Evolutionary conservation across 2,888 invertebrate species (phyloP).

Genomic region (Endotricha flammealis): DNA sequence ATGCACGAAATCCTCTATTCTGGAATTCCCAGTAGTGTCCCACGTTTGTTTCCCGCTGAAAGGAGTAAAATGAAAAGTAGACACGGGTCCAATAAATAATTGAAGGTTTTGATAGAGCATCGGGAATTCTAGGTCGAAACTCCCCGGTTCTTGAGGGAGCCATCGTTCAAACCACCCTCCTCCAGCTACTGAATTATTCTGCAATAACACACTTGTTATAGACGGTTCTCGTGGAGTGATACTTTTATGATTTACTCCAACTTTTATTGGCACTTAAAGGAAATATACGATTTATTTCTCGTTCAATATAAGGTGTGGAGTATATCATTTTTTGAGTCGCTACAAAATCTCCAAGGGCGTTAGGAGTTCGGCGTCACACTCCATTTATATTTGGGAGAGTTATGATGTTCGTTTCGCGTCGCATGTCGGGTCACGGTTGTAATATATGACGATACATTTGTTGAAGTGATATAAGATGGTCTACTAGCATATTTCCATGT

Average conservation of each 20-base stretch:
- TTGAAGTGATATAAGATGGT: constrained; percentile 6
- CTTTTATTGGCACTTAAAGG: constrained; percentile 78
- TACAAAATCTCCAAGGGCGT: constrained; percentile 54
- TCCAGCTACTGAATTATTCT: constrained; percentile 72
- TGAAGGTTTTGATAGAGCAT: constrained; percentile 74
- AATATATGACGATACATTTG: constrained; percentile 9
- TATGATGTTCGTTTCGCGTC: constrained; percentile 5
- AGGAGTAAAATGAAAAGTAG: constrained; percentile 77
- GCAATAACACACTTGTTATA: constrained; percentile 78
- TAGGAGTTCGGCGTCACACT: constrained; percentile 54
- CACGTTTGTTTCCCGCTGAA: constrained; percentile 63
- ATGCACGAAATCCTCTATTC: constrained; percentile 46
- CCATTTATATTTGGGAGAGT: constrained; percentile 40
- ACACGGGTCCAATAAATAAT: constrained; percentile 78
- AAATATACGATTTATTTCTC: constrained; percentile 76
- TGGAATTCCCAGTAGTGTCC: constrained; percentile 61
- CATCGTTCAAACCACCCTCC: constrained; percentile 70
- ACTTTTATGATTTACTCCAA: constrained; percentile 78
- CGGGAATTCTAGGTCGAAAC: constrained; percentile 65
- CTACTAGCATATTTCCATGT: no score
- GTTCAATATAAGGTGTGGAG: constrained; percentile 73
- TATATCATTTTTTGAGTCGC: constrained; percentile 71
- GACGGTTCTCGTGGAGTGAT: constrained; percentile 74
- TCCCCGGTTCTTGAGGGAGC: constrained; percentile 64
- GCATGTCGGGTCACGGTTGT: constrained; percentile 4